These are phyloP conservation scores for Spheniscus humboldti DNA, from an alignment of 2,797 vertebrate species.

Conservation along the genomic window DNA sequence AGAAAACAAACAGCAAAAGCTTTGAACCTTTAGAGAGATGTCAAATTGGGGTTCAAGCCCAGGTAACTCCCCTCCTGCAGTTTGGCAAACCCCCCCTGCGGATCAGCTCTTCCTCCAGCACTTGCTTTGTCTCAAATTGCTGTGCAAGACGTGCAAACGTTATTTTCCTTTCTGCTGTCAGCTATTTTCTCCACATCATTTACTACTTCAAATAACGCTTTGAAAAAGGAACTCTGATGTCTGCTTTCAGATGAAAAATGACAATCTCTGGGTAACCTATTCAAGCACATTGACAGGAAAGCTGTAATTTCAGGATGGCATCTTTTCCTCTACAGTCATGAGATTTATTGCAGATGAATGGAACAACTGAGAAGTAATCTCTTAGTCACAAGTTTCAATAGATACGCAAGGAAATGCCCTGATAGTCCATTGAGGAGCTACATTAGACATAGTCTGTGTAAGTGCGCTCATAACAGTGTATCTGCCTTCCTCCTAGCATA, in stretches of 20 bases:
- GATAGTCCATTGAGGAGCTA: background rate
- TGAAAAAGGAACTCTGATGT: conserved; percentile 21
- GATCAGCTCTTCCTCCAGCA: background rate
- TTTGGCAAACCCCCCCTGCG: background rate
- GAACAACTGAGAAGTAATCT: conserved; percentile 35
- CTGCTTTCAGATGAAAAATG: conserved; percentile 58
- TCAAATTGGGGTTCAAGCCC: background rate
- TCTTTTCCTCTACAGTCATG: conserved; percentile 15
- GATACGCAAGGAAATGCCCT: background rate
- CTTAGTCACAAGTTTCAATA: conserved; percentile 3
- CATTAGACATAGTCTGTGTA: background rate
- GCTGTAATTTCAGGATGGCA: conserved; percentile 59
- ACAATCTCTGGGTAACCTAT: conserved; percentile 16
- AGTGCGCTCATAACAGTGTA: background rate
- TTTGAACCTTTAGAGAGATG: background rate
- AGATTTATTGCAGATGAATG: conserved; percentile 37
- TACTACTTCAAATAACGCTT: conserved; percentile 47
- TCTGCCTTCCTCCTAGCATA: background rate
- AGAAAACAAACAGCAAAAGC: background rate
- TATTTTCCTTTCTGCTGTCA: conserved; percentile 51
- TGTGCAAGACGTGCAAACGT: conserved; percentile 11
- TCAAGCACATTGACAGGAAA: conserved; percentile 25
- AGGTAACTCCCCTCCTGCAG: background rate
- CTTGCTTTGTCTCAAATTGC: conserved; percentile 4
- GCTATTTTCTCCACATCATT: conserved; percentile 55